A percentile compares a stretch with the other conserved stretches of the same genome.
Evolutionary conservation across 2,797 vertebrate species (phyloP).

Genomic region (Moxostoma hubbsi): DNA sequence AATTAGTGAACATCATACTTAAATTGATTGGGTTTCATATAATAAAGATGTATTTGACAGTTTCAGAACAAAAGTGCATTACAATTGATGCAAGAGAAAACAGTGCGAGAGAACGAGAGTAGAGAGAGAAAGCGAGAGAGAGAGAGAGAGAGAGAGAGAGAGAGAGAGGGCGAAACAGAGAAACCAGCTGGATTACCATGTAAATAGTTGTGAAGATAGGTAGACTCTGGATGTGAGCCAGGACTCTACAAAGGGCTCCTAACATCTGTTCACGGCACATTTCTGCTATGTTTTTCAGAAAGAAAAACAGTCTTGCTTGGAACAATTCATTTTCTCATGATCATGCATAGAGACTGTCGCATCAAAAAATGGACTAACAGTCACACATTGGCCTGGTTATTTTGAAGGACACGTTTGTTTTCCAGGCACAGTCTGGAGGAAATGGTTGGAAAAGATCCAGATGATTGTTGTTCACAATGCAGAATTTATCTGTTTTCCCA

Average conservation of each 20-base stretch:
- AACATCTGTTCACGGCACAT: constrained; percentile 95
- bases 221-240: constrained; percentile 87
- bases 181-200: constrained; percentile 89
- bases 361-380: constrained; percentile 38
- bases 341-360: constrained; percentile 71
- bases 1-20: neutral
- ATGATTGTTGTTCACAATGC: constrained; percentile 26
- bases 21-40: neutral
- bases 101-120: constrained; percentile 43
- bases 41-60: neutral
- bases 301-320: constrained; percentile 79
- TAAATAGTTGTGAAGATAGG: constrained; percentile 97
- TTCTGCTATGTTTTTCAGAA: constrained; percentile 82
- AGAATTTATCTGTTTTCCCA: constrained; percentile 36
- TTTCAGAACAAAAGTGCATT: constrained; percentile 5
- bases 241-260: constrained; percentile 87
- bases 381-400: constrained; percentile 13
- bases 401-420: neutral
- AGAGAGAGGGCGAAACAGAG: constrained; percentile 44
- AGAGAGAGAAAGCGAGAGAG: neutral
- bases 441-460: constrained; percentile 35
- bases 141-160: neutral
- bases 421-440: constrained; percentile 8
- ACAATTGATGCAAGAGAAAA: constrained; percentile 50
- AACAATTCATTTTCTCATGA: constrained; percentile 76